Conservation (phyloP, 2,888 invertebrate genomes). For the Lacanobia oleracea region DNA sequence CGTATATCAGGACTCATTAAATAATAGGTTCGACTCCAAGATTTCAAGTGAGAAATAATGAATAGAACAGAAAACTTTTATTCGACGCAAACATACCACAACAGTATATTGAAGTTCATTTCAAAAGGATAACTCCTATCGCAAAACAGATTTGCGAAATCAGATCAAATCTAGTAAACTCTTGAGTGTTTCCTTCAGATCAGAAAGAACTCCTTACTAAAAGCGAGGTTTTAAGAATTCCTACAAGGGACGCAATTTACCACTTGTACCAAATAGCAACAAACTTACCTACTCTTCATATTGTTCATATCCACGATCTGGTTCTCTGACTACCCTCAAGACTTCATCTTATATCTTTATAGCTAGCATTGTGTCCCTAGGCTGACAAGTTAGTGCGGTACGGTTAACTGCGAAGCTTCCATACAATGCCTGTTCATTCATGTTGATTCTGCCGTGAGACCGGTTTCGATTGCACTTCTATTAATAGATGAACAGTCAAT, state of each 20-base stretch:
- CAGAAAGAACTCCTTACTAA: background rate
- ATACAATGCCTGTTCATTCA: slow-evolving; percentile 63
- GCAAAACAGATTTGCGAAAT: background rate
- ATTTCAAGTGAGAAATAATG: background rate
- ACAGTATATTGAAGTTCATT: no score
- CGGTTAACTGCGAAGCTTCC: slow-evolving; percentile 50
- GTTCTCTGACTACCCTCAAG: background rate
- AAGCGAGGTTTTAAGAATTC: background rate
- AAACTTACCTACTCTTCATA: background rate
- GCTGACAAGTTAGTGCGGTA: slow-evolving; percentile 51
- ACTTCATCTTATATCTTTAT: slow-evolving; percentile 38
- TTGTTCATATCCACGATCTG: background rate
- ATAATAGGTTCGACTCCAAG: background rate
- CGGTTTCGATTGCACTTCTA: slow-evolving; percentile 55
- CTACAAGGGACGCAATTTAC: background rate
- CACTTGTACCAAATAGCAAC: background rate
- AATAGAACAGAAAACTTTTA: no score
- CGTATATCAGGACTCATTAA: background rate
- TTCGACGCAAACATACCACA: no score
- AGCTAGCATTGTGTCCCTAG: slow-evolving; percentile 47
- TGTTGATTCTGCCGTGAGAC: slow-evolving; percentile 48
- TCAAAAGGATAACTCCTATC: no score
- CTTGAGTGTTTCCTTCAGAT: background rate
- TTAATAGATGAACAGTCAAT: slow-evolving; percentile 55
- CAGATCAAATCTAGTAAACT: background rate